phyloP scores from a whole-genome alignment of 2,797 vertebrate genomes.

The Sus cebifrons region DNA sequence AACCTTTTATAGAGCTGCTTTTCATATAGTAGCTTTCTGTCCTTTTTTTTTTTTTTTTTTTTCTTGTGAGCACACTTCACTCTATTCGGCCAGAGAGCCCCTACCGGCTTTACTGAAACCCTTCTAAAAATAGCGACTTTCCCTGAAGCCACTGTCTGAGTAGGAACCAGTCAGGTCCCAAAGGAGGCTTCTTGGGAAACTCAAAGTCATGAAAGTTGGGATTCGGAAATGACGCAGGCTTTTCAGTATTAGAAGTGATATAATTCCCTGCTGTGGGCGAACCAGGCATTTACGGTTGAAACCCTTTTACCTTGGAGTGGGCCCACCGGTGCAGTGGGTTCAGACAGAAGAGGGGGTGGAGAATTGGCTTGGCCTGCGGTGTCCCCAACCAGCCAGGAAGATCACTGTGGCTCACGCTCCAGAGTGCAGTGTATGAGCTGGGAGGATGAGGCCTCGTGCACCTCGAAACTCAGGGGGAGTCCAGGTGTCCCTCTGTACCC shows the following conservation, averaged over 20 bases:
- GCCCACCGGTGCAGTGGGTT: not conserved
- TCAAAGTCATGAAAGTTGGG: slow-evolving; percentile 28
- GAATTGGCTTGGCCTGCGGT: fast-evolving
- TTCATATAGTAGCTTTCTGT: not conserved
- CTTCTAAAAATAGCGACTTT: slow-evolving; percentile 70
- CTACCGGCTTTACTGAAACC: not conserved
- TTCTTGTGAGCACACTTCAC: not conserved
- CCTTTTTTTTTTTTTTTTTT: not conserved
- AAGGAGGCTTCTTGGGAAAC: slow-evolving; percentile 55
- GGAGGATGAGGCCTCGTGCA: not conserved
- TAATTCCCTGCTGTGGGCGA: not conserved
- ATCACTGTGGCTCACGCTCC: not conserved
- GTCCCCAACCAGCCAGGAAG: not conserved
- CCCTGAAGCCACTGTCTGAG: not conserved
- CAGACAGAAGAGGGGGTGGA: not conserved
- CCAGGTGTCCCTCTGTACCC: not conserved
- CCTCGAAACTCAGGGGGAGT: fast-evolving
- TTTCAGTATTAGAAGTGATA: not conserved
- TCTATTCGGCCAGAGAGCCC: not conserved
- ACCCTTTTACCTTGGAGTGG: not conserved
- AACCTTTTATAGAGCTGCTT: not conserved
- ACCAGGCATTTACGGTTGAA: not conserved
- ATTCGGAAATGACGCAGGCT: not conserved
- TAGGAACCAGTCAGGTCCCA: not conserved
- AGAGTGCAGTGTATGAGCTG: not conserved